These are phyloP conservation scores for Catostomus latipinnis DNA, from an alignment of 2,797 vertebrate genomes.

Conservation along the genomic window DNA sequence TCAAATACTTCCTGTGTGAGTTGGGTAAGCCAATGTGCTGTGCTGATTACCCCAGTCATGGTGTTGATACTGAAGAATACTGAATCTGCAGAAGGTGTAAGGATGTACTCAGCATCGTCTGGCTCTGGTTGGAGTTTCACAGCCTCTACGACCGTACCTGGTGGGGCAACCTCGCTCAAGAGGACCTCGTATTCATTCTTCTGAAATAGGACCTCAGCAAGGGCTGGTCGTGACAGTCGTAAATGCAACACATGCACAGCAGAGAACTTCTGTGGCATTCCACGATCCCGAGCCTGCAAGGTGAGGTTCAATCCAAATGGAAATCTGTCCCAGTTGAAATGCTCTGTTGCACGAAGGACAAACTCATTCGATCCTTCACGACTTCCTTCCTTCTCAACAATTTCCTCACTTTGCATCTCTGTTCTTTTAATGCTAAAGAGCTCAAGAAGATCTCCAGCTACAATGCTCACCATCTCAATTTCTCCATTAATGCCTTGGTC, in stretches of 20 bases:
- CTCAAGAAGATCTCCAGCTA: constrained; percentile 86
- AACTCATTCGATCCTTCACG: constrained; percentile 75
- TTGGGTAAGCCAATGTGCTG: constrained; percentile 83
- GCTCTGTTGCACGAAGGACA: constrained; percentile 83
- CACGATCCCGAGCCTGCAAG: constrained; percentile 92
- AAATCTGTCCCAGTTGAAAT: constrained; percentile 84
- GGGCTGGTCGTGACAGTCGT: constrained; percentile 75
- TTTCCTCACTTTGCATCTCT: constrained; percentile 67
- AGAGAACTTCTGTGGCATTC: constrained; percentile 90
- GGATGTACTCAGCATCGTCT: constrained; percentile 85
- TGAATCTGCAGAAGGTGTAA: constrained; percentile 83
- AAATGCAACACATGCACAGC: constrained; percentile 81
- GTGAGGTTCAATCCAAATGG: constrained; percentile 90
- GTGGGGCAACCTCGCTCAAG: constrained; percentile 93
- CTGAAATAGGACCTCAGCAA: constrained; percentile 82
- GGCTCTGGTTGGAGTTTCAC: constrained; percentile 87
- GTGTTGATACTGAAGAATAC: constrained; percentile 88
- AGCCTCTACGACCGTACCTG: constrained; percentile 84
- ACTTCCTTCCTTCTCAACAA: not conserved
- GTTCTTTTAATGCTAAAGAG: constrained; percentile 86
- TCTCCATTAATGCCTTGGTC: constrained; percentile 93
- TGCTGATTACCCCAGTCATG: constrained; percentile 89
- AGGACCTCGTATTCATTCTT: constrained; percentile 83
- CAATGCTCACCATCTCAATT: constrained; percentile 88
- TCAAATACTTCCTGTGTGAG: constrained; percentile 82